Conservation (phyloP, 1,140 invertebrate species). For the Spodoptera litura region DNA sequence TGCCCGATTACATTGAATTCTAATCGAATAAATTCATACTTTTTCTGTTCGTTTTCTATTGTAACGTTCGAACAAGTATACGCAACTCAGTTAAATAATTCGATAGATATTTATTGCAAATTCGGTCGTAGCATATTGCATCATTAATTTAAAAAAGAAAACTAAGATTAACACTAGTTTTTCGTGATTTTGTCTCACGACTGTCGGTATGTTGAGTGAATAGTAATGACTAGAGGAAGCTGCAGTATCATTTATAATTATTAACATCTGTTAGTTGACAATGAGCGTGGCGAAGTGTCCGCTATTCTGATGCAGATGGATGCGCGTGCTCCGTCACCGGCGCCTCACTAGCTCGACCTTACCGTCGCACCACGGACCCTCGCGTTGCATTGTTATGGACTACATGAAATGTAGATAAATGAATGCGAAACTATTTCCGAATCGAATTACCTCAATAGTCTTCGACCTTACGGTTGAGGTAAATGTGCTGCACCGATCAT, state of each 20-base stretch:
- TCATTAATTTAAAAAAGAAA: constrained; percentile 3
- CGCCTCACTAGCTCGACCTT: constrained; percentile 45
- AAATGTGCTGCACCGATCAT: constrained; percentile 41
- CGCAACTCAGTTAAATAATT: not conserved
- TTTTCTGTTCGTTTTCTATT: not conserved
- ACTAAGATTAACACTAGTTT: not conserved
- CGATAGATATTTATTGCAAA: not conserved
- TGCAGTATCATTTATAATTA: constrained; percentile 39
- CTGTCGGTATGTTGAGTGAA: not conserved
- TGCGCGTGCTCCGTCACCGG: constrained; percentile 46
- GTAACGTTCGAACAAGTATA: not conserved
- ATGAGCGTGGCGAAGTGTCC: constrained; percentile 31
- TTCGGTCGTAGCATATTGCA: not conserved
- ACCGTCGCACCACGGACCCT: constrained; percentile 36
- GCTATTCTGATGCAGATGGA: constrained; percentile 59
- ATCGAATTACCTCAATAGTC: constrained; percentile 61
- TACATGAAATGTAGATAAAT: constrained; percentile 51
- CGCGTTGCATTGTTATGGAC: constrained; percentile 29
- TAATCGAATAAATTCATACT: not conserved
- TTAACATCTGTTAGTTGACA: constrained; percentile 40
- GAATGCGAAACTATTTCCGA: constrained; percentile 56
- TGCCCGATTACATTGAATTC: not conserved
- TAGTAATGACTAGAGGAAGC: constrained; percentile 23
- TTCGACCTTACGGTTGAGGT: constrained; percentile 57
- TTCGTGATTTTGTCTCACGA: constrained; percentile 41